Conservation (phyloP, 2,113 vertebrate species). For the Sinocyclocheilus rhinocerous region DNA sequence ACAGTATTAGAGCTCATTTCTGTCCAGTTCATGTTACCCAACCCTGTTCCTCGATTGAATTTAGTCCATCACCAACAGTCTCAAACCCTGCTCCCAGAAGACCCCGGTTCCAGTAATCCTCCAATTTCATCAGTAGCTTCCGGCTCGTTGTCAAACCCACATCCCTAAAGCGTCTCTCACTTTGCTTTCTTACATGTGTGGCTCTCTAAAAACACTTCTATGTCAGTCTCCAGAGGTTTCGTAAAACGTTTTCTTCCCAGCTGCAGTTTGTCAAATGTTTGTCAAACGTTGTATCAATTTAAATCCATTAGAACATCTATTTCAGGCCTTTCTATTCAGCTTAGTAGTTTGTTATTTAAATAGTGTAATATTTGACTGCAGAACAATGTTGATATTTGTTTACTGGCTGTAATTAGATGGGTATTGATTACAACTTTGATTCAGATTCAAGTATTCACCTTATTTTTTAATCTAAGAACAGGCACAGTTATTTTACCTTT, state of each 20-base stretch:
- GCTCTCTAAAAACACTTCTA: conserved; percentile 26
- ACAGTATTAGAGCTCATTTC: conserved; percentile 29
- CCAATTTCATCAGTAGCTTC: conserved; percentile 40
- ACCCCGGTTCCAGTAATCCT: conserved; percentile 39
- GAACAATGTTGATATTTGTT: not conserved
- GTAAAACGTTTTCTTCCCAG: not conserved
- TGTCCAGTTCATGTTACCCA: conserved; percentile 44
- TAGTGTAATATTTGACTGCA: not conserved
- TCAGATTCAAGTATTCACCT: not conserved
- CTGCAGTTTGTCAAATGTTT: conserved; percentile 16
- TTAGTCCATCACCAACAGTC: conserved; percentile 42
- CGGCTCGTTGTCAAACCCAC: conserved; percentile 42
- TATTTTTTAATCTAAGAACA: not conserved
- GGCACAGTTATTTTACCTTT: not conserved
- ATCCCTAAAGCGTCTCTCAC: conserved; percentile 39
- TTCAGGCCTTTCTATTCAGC: not conserved
- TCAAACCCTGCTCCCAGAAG: conserved; percentile 38
- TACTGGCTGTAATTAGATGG: not conserved
- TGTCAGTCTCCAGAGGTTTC: not conserved
- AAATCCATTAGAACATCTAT: not conserved
- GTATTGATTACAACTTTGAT: not conserved
- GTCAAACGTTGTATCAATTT: conserved; percentile 3
- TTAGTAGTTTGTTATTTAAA: not conserved
- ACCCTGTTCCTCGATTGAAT: conserved; percentile 40
- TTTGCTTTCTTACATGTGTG: conserved; percentile 5